Evolutionary conservation across 1,140 invertebrate genomes (phyloP).

Genomic region (Brachystomella parvula): DNA sequence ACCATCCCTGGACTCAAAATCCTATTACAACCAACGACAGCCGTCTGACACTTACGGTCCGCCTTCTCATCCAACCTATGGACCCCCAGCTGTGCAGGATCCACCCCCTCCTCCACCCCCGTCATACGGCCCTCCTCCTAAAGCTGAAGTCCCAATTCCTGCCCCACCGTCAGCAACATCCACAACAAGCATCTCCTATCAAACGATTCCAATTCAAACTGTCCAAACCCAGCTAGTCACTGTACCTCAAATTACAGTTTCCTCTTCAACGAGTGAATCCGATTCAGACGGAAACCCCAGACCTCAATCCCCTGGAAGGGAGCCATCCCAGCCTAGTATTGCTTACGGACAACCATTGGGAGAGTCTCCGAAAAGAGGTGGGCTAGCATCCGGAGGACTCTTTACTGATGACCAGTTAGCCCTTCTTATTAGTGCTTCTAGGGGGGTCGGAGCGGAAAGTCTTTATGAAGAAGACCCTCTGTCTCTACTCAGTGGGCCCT

Average conservation of each 20-base stretch:
- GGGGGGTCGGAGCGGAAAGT: neutral
- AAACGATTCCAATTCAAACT: conserved; percentile 31
- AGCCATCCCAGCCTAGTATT: neutral
- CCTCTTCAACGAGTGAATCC: neutral
- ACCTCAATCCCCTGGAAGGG: neutral
- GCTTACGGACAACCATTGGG: neutral
- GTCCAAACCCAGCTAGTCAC: conserved; percentile 28
- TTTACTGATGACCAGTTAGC: conserved; percentile 15
- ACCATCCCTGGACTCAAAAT: conserved; percentile 5
- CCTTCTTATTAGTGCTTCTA: neutral
- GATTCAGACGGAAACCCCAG: neutral
- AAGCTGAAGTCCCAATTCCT: neutral
- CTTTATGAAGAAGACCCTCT: conserved; percentile 3
- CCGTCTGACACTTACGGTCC: conserved; percentile 6
- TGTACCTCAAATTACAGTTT: conserved; percentile 5
- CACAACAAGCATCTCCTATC: conserved; percentile 28
- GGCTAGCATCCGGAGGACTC: neutral
- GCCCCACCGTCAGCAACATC: conserved; percentile 16
- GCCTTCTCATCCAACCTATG: conserved; percentile 17
- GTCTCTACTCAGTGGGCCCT: neutral
- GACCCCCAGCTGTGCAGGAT: conserved; percentile 9
- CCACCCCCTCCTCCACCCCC: conserved; percentile 19
- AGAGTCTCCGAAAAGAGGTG: neutral
- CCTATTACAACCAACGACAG: conserved; percentile 3
- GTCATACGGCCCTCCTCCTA: neutral